Evolutionary conservation across 1,140 invertebrate species (phyloP).

Genomic region (Chlorops oryzae): DNA sequence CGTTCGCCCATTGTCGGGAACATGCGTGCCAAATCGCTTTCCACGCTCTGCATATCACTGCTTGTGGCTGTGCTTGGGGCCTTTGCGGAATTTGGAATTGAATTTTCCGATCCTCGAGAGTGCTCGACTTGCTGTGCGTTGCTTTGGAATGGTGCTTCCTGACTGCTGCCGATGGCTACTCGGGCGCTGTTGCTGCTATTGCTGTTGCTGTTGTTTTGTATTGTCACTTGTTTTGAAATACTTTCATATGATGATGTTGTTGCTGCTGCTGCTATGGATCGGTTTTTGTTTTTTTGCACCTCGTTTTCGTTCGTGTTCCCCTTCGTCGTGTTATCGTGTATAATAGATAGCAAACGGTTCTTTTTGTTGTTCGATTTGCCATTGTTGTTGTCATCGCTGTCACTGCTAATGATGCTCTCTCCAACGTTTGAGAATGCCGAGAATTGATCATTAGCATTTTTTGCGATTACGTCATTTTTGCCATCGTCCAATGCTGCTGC

Average conservation of each 20-base stretch:
- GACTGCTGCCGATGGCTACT: constrained; percentile 4
- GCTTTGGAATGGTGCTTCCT: too few relatives aligned
- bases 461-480: constrained; percentile 40
- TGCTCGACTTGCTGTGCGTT: too few relatives aligned
- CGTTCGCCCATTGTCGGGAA: constrained; percentile 28
- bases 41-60: constrained; percentile 22
- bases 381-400: background rate
- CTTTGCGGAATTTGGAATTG: constrained; percentile 8
- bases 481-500: constrained; percentile 21
- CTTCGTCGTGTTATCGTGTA: constrained; percentile 44
- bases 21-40: constrained; percentile 37
- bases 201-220: constrained; percentile 1
- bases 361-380: constrained; percentile 20
- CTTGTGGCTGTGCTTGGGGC: constrained; percentile 7
- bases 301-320: constrained; percentile 4
- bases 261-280: constrained; percentile 3
- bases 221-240: constrained; percentile 34
- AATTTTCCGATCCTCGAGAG: constrained; percentile 3
- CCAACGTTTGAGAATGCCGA: background rate
- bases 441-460: constrained; percentile 22
- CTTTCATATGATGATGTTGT: constrained; percentile 41
- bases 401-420: constrained; percentile 8
- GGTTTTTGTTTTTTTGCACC: constrained; percentile 13
- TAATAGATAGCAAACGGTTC: constrained; percentile 53
- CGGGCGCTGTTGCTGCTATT: constrained; percentile 10